Evolutionary conservation across 1,140 invertebrate species (phyloP).

Genomic region (Listronotus bonariensis): DNA sequence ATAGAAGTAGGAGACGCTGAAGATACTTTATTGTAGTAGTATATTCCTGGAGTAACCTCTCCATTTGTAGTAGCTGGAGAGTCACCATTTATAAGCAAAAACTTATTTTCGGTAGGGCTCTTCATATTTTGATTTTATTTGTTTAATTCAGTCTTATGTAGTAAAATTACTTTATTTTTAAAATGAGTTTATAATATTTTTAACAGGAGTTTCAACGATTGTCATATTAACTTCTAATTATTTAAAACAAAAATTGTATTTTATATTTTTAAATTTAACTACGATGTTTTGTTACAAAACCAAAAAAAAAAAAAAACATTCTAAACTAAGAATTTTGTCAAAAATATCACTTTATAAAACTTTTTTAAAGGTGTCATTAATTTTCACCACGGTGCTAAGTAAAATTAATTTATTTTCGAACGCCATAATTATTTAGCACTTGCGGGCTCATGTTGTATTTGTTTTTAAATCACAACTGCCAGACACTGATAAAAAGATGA

Average conservation of each 20-base stretch:
- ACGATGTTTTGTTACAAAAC: too few relatives aligned
- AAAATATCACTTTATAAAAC: constrained; percentile 12
- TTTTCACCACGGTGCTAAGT: constrained; percentile 36
- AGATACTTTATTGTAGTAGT: constrained; percentile 13
- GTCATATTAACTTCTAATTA: too few relatives aligned
- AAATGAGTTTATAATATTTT: too few relatives aligned
- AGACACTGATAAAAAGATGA: too few relatives aligned
- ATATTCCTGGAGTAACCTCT: constrained; percentile 8
- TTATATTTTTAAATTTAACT: too few relatives aligned
- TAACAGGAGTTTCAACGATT: too few relatives aligned
- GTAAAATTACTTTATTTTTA: too few relatives aligned
- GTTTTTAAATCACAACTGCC: too few relatives aligned
- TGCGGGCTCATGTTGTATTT: background rate
- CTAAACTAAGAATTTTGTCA: too few relatives aligned
- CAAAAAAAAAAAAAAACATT: too few relatives aligned
- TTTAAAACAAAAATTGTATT: too few relatives aligned
- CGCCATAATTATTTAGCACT: constrained; percentile 28
- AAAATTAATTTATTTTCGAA: constrained; percentile 57
- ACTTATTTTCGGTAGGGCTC: constrained; percentile 1
- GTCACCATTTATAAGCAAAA: constrained; percentile 9
- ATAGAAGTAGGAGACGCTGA: constrained; percentile 9
- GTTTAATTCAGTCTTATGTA: too few relatives aligned
- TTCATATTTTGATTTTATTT: background rate
- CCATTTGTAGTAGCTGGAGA: constrained; percentile 7
- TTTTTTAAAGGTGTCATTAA: constrained; percentile 22